A percentile compares a stretch with the other conserved stretches of the same genome.
Evolutionary conservation across 1,140 invertebrate genomes (phyloP).

Genomic region (Sarcophaga bullata): DNA sequence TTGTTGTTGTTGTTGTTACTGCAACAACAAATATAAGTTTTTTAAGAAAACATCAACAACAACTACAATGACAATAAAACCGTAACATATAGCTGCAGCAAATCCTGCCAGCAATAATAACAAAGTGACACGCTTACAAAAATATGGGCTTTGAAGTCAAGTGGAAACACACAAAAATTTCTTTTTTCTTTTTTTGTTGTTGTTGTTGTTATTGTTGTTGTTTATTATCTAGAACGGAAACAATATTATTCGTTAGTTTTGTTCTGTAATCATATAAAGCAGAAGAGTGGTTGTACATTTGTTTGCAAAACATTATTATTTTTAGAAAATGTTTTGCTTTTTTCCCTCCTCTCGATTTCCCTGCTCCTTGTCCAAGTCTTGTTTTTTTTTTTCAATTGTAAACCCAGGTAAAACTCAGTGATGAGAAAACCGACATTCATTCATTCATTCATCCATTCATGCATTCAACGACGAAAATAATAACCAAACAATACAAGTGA

Average conservation of each 20-base stretch:
- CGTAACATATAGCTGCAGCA: not conserved
- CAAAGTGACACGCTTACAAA: slow-evolving; percentile 11
- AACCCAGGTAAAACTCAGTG: too few relatives aligned
- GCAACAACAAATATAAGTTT: not conserved
- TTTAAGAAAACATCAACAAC: not conserved
- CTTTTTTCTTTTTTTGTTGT: not conserved
- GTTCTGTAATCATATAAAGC: not conserved
- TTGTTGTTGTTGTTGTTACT: too few relatives aligned
- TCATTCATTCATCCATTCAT: too few relatives aligned
- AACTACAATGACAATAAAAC: not conserved
- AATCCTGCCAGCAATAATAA: not conserved
- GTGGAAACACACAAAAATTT: slow-evolving; percentile 7
- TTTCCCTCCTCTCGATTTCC: too few relatives aligned
- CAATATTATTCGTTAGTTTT: slow-evolving; percentile 32
- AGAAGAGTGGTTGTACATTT: too few relatives aligned
- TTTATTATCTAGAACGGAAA: slow-evolving; percentile 33
- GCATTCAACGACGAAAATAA: too few relatives aligned
- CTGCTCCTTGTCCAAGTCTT: too few relatives aligned
- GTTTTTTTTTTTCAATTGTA: too few relatives aligned
- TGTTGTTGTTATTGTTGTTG: not conserved
- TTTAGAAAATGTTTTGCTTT: too few relatives aligned
- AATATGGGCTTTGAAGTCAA: slow-evolving; percentile 33
- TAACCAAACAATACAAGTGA: too few relatives aligned
- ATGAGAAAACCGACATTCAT: too few relatives aligned
- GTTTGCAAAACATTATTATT: too few relatives aligned